Evolutionary conservation across 2,888 invertebrate species (phyloP).

Genomic region (Andrena trimmerana): DNA sequence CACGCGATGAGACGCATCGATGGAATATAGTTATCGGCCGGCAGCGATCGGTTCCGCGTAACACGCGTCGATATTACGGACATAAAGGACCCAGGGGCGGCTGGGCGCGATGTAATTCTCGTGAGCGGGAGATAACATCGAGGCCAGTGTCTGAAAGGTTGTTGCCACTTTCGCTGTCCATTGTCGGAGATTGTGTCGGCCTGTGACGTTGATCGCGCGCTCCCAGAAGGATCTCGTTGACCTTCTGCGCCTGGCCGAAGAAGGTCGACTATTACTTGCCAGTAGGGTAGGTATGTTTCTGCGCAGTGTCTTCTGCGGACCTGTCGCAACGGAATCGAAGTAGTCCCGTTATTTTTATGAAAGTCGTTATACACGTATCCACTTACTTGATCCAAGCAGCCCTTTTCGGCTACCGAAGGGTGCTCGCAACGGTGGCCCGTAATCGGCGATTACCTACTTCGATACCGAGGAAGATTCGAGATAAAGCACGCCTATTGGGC

Average conservation of each 20-base stretch:
- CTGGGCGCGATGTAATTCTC: constrained; percentile 71
- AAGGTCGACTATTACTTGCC: neutral
- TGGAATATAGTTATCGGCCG: constrained; percentile 69
- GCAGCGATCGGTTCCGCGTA: constrained; percentile 64
- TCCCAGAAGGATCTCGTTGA: neutral
- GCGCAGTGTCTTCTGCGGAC: too few species aligned
- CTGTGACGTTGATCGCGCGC: neutral
- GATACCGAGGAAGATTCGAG: constrained; percentile 7
- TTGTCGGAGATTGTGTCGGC: constrained; percentile 19
- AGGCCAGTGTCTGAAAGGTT: constrained; percentile 60
- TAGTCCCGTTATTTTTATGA: neutral
- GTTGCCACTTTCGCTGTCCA: constrained; percentile 49
- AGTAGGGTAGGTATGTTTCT: neutral
- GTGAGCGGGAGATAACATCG: constrained; percentile 68
- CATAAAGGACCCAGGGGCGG: constrained; percentile 65
- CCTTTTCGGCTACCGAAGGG: neutral
- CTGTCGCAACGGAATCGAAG: too few species aligned
- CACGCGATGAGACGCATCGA: constrained; percentile 48
- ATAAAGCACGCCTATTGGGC: neutral
- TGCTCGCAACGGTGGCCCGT: neutral
- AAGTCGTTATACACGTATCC: neutral
- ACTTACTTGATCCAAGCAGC: neutral
- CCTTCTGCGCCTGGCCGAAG: neutral
- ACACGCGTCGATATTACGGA: constrained; percentile 71
- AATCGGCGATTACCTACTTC: constrained; percentile 13